Conservation (phyloP, 2,113 vertebrate genomes). For the Bubo scandiacus region DNA sequence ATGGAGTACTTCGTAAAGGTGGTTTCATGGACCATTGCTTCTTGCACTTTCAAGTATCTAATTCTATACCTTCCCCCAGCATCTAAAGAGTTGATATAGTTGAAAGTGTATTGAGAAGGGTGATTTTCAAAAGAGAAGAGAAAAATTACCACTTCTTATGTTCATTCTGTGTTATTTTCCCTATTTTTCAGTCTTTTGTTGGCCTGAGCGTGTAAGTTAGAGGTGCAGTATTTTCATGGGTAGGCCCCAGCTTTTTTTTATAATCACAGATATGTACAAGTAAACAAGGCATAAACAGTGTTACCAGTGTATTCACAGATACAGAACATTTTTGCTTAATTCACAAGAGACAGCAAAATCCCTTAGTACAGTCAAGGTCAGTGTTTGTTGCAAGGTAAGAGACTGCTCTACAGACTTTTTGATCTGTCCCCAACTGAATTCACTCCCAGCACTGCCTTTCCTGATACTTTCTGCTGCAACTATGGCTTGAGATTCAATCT, state of each 20-base stretch:
- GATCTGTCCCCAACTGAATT: not conserved
- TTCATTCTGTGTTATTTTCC: not conserved
- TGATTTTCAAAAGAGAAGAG: not conserved
- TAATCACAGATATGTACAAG: not conserved
- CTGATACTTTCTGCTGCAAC: not conserved
- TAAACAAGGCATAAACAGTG: not conserved
- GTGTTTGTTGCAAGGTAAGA: not conserved
- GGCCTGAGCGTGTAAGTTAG: not conserved
- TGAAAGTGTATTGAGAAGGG: not conserved
- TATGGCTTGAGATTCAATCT: not conserved
- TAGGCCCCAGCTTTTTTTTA: not conserved
- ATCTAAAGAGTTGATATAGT: not conserved
- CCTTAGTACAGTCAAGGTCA: not conserved
- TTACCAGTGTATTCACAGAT: not conserved
- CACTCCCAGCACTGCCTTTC: not conserved
- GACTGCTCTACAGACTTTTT: rapidly evolving
- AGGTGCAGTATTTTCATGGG: not conserved
- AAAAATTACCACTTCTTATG: not conserved
- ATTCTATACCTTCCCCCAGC: not conserved
- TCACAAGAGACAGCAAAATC: not conserved
- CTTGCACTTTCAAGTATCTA: not conserved
- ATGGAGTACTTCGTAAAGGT: not conserved
- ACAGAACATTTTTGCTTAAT: not conserved
- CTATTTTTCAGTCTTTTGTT: not conserved
- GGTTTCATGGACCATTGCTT: not conserved